phyloP scores from a whole-genome alignment of 2,888 invertebrate species.

The Slavum lentiscoides region DNA sequence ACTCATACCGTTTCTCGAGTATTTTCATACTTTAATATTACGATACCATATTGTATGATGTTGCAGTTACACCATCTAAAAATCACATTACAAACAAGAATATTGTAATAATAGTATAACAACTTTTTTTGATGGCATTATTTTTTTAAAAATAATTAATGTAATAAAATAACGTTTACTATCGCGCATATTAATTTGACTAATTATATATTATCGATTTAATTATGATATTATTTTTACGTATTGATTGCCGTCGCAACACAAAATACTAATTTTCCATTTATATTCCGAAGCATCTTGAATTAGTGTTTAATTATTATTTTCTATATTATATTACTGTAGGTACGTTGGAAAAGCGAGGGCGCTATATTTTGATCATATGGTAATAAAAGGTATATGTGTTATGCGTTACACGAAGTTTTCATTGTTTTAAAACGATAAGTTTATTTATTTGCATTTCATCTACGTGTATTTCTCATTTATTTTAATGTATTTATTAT shows the following conservation, averaged over 20 bases:
- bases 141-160: no score
- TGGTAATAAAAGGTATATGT: not conserved
- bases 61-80: no score
- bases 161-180: no score
- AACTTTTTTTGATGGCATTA: no score
- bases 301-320: slow-evolving; percentile 18
- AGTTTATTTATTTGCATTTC: not conserved
- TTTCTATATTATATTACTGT: not conserved
- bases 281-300: not conserved
- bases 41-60: no score
- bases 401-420: not conserved
- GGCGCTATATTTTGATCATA: not conserved
- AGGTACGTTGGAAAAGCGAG: not conserved
- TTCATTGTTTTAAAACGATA: slow-evolving; percentile 13
- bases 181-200: no score
- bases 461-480: not conserved
- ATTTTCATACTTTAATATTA: no score
- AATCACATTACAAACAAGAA: no score
- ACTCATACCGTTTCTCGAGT: no score
- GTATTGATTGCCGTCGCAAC: not conserved
- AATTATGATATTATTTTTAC: no score
- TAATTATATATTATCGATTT: no score
- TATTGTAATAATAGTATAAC: no score
- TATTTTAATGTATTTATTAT: not conserved
- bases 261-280: slow-evolving; percentile 13